Percentiles rank a stretch among this genome's conserved stretches.
Evolutionary conservation across 2,888 invertebrate species (phyloP).

Genomic region (Pollenia labialis): DNA sequence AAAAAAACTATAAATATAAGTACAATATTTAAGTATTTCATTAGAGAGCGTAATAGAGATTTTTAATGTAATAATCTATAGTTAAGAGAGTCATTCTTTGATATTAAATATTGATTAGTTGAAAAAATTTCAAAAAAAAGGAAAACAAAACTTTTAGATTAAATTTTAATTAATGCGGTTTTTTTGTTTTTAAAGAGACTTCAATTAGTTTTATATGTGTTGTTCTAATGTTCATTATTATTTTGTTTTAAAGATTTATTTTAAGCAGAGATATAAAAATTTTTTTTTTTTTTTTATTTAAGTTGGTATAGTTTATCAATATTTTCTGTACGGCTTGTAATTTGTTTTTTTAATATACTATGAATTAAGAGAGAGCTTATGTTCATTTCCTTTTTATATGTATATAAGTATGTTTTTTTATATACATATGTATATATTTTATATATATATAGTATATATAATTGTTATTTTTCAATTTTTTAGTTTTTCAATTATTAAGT

Average conservation of each 20-base stretch:
- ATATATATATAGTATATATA: conserved; percentile 33
- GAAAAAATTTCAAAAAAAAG: conserved; percentile 22
- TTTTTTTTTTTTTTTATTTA: conserved; percentile 31
- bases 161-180: conserved; percentile 47
- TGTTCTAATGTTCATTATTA: conserved; percentile 32
- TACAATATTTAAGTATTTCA: conserved; percentile 68
- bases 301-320: conserved; percentile 41
- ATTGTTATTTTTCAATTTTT: conserved; percentile 22
- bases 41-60: conserved; percentile 60
- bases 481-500: conserved; percentile 16
- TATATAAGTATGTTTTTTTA: conserved; percentile 7
- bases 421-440: conserved; percentile 18
- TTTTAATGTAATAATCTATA: background rate
- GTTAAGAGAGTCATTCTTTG: conserved; percentile 21
- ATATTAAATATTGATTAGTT: conserved; percentile 27
- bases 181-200: conserved; percentile 33
- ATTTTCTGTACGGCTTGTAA: conserved; percentile 5
- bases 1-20: conserved; percentile 67
- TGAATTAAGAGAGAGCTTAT: conserved; percentile 11
- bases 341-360: conserved; percentile 22
- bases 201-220: conserved; percentile 38
- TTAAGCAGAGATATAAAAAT: conserved; percentile 72
- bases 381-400: conserved; percentile 1
- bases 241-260: background rate
- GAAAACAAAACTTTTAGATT: conserved; percentile 26